Evolutionary conservation across 2,888 invertebrate genomes (phyloP).

Genomic region (Hanleya hanleyi): DNA sequence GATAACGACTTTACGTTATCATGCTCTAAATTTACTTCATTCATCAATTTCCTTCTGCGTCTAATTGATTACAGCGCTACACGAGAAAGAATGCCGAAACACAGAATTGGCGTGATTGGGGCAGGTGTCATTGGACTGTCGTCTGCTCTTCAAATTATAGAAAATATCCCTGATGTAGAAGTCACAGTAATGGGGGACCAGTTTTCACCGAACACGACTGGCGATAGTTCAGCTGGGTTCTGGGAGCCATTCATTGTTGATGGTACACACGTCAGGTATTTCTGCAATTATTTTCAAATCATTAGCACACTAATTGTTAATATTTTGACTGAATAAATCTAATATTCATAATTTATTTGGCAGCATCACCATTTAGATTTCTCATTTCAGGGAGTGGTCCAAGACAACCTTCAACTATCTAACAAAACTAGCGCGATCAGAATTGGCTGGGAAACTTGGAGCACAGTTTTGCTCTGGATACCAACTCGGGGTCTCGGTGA

Average conservation of each 20-base stretch:
- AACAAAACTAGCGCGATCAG: slow-evolving; percentile 21
- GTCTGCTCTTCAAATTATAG: not conserved
- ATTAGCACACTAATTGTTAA: too few species aligned
- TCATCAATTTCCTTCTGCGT: too few species aligned
- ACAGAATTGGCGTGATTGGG: not conserved
- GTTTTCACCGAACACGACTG: slow-evolving; percentile 63
- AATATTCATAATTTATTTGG: too few species aligned
- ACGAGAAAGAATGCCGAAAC: too few species aligned
- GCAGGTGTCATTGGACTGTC: not conserved
- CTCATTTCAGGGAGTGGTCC: slow-evolving; percentile 30
- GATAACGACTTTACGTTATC: too few species aligned
- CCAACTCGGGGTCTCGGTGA: not conserved
- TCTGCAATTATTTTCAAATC: too few species aligned
- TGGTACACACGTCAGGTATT: too few species aligned
- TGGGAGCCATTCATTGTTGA: slow-evolving; percentile 66
- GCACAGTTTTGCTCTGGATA: slow-evolving; percentile 42
- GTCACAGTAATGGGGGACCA: slow-evolving; percentile 63
- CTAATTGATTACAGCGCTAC: too few species aligned
- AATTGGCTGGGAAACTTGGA: slow-evolving; percentile 24
- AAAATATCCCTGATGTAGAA: slow-evolving; percentile 38
- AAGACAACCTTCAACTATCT: slow-evolving; percentile 36
- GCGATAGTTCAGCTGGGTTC: slow-evolving; percentile 67
- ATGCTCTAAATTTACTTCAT: too few species aligned
- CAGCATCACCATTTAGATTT: too few species aligned
- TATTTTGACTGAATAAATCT: too few species aligned